Percentiles rank a stretch among this genome's conserved stretches.
Evolutionary conservation across 2,888 invertebrate species (phyloP).

Genomic region (Troides aeacus): DNA sequence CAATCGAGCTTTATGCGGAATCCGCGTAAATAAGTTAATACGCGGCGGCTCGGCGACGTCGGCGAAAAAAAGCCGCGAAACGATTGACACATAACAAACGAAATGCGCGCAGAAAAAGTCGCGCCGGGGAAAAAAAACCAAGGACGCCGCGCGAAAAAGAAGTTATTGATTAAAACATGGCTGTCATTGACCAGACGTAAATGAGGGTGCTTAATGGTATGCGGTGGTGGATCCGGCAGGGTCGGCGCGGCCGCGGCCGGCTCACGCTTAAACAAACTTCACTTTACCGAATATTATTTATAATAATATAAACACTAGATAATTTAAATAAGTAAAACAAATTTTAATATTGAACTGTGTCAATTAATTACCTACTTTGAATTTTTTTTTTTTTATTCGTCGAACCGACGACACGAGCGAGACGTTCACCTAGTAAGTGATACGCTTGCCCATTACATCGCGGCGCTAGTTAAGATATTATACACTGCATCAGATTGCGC

Average conservation of each 20-base stretch:
- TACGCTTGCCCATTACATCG: no score
- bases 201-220: constrained; percentile 79
- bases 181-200: constrained; percentile 79
- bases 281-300: no score
- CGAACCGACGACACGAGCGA: no score
- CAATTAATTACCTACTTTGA: no score
- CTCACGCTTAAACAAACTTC: no score
- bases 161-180: constrained; percentile 79
- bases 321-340: no score
- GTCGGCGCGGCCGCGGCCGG: constrained; percentile 39
- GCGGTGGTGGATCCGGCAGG: constrained; percentile 61
- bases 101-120: constrained; percentile 77
- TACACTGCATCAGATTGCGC: no score
- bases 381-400: no score
- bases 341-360: no score
- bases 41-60: constrained; percentile 44
- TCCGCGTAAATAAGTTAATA: constrained; percentile 62
- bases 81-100: constrained; percentile 75
- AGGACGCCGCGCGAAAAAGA: constrained; percentile 78
- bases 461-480: no score
- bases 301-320: no score
- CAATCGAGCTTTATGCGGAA: constrained; percentile 68
- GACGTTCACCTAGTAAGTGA: no score
- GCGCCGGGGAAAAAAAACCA: constrained; percentile 76
- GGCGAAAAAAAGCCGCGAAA: constrained; percentile 49